These are phyloP conservation scores for Henricia sp. DNA, from an alignment of 53 echinoderm and acorn worm species.

Conservation along the genomic window DNA sequence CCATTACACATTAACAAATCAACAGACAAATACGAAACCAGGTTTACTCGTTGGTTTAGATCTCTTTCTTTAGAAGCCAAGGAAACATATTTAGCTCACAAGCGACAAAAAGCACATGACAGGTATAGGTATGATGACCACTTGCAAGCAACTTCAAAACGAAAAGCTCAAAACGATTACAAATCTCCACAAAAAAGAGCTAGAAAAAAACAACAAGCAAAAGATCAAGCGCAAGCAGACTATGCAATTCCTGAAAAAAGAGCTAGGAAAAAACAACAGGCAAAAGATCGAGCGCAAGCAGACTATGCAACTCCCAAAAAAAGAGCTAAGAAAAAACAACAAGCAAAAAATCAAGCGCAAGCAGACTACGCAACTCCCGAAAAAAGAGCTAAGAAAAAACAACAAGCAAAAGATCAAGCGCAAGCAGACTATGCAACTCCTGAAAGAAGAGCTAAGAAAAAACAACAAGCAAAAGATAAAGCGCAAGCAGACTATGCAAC, in stretches of 20 bases:
- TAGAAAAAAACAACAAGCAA: neutral
- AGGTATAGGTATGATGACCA: neutral
- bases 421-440: too few species aligned
- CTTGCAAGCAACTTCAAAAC: neutral
- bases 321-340: neutral
- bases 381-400: neutral
- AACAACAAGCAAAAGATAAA: neutral
- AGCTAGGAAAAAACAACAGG: neutral
- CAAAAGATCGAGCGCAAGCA: neutral
- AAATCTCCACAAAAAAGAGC: slow-evolving; percentile 15
- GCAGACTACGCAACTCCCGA: too few species aligned
- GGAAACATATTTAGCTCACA: neutral
- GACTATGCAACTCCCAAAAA: neutral
- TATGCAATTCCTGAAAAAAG: slow-evolving; percentile 3
- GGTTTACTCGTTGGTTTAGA: too few species aligned
- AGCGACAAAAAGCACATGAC: neutral
- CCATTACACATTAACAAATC: neutral
- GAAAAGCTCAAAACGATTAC: neutral
- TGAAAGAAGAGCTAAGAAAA: too few species aligned
- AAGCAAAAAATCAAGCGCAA: too few species aligned
- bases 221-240: too few species aligned
- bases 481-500: neutral
- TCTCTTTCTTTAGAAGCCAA: too few species aligned
- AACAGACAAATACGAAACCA: neutral
- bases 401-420: neutral